A percentile compares a stretch with the other conserved stretches of the same genome.
phyloP scores from a whole-genome alignment of 1,140 invertebrate genomes.

The Zaprionus kolodkinae region DNA sequence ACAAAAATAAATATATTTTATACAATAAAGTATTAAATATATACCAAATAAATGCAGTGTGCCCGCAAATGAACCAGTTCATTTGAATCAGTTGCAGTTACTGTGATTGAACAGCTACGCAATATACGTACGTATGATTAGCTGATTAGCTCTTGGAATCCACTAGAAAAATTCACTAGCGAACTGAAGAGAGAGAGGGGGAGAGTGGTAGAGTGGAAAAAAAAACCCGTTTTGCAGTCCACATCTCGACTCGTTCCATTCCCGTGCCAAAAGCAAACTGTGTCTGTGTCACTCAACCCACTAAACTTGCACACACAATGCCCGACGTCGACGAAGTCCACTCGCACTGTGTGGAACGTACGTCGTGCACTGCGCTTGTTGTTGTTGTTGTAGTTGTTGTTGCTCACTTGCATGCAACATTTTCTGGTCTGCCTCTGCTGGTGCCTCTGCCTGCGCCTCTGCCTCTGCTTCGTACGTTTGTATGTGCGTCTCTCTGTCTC shows the following conservation, averaged over 20 bases:
- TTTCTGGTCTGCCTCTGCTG: slow-evolving; percentile 42
- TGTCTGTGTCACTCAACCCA: slow-evolving; percentile 83
- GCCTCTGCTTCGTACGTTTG: slow-evolving; percentile 15
- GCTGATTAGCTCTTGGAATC: slow-evolving; percentile 45
- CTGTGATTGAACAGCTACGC: too few species aligned
- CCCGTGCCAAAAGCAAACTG: slow-evolving; percentile 72
- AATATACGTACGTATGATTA: neutral
- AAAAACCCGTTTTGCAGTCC: slow-evolving; percentile 59
- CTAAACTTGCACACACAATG: slow-evolving; percentile 79
- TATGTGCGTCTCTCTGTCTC: slow-evolving; percentile 19
- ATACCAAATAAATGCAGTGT: neutral
- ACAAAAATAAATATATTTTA: neutral
- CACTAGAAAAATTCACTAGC: slow-evolving; percentile 20
- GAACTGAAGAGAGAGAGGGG: neutral
- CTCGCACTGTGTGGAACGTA: slow-evolving; percentile 34
- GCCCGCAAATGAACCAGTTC: neutral
- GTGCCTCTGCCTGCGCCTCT: slow-evolving; percentile 1
- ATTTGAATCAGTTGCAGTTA: neutral
- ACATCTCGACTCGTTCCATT: slow-evolving; percentile 51
- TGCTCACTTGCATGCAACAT: slow-evolving; percentile 50
- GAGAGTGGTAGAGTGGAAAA: too few species aligned
- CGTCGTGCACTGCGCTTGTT: slow-evolving; percentile 27
- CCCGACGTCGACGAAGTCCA: slow-evolving; percentile 40
- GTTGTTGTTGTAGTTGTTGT: slow-evolving; percentile 4
- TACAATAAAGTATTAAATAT: slow-evolving; percentile 1